Conservation (phyloP, 2,797 vertebrate genomes). For the Todus mexicanus region DNA sequence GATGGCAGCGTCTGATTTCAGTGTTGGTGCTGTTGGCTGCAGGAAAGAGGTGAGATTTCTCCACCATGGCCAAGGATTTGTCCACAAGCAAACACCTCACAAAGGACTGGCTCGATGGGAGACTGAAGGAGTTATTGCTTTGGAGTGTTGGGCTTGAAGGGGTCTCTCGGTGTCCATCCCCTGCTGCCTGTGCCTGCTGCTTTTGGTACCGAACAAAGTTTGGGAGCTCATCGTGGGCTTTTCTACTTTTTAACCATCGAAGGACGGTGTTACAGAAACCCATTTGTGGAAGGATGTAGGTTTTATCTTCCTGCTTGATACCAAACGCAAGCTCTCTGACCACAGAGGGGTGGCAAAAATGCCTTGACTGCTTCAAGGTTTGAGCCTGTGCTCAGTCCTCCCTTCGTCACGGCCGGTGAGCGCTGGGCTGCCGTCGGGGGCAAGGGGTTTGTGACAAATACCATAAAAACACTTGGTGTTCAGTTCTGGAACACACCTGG, state of each 20-base stretch:
- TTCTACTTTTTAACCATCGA: not conserved
- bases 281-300: not conserved
- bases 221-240: not conserved
- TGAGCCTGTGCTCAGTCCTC: not conserved
- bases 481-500: not conserved
- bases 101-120: not conserved
- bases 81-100: not conserved
- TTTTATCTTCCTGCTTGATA: not conserved
- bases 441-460: not conserved
- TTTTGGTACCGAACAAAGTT: not conserved
- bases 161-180: not conserved
- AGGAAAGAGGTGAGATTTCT: not conserved
- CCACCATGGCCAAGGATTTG: not conserved
- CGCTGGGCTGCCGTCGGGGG: accelerated
- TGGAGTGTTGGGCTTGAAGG: not conserved
- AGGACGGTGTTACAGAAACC: not conserved
- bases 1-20: accelerated
- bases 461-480: not conserved
- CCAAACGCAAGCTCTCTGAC: not conserved
- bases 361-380: not conserved
- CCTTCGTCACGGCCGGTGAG: accelerated
- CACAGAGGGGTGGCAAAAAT: not conserved
- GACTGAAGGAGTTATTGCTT: not conserved
- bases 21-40: accelerated
- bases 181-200: not conserved